Conservation (phyloP, 2,797 vertebrate species). For the Channa striata region DNA sequence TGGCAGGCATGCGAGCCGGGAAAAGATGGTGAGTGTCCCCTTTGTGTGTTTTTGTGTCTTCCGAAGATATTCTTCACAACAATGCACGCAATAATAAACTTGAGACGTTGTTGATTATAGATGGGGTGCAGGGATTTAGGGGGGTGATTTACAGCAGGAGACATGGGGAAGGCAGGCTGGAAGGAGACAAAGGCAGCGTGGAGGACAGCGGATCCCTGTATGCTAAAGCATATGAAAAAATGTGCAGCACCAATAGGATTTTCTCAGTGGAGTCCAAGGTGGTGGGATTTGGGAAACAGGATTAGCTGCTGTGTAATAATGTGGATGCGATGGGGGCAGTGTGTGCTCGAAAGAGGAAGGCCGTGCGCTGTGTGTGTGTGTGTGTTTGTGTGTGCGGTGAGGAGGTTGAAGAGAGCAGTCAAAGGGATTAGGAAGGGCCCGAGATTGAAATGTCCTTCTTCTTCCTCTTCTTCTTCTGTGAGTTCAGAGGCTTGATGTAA, state of each 20-base stretch:
- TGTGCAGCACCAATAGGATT: constrained; percentile 81
- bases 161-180: constrained; percentile 53
- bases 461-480: constrained; percentile 16
- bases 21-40: constrained; percentile 30
- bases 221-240: constrained; percentile 75
- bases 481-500: constrained; percentile 68
- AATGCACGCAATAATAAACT: constrained; percentile 62
- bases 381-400: constrained; percentile 4
- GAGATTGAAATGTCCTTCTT: constrained; percentile 53
- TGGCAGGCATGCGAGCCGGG: constrained; percentile 33
- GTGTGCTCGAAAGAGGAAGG: constrained; percentile 44
- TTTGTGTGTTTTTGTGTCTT: constrained; percentile 65
- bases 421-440: constrained; percentile 65
- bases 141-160: constrained; percentile 59
- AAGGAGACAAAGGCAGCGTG: constrained; percentile 73
- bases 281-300: constrained; percentile 85
- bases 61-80: constrained; percentile 60
- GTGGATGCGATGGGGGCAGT: constrained; percentile 75
- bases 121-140: constrained; percentile 55
- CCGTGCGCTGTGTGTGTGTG: constrained; percentile 46
- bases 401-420: constrained; percentile 53
- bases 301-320: constrained; percentile 85
- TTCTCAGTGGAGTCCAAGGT: constrained; percentile 79
- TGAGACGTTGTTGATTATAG: constrained; percentile 64
- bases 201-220: constrained; percentile 67